phyloP scores from a whole-genome alignment of 92 coral and sea anemone genomes.

The Parazoanthus darwini region DNA sequence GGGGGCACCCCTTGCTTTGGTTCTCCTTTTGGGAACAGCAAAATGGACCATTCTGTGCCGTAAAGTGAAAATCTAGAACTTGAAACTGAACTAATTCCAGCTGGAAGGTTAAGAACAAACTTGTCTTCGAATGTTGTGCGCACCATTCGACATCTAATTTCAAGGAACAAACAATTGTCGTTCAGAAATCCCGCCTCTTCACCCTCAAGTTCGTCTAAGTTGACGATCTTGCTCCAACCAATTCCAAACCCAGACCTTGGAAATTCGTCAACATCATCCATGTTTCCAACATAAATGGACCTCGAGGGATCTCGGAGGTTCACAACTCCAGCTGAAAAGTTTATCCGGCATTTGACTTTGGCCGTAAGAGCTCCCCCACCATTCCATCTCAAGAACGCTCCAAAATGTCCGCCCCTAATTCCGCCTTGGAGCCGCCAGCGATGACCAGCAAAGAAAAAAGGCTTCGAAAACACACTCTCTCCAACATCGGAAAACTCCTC shows the following conservation, averaged over 20 bases:
- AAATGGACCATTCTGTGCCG: constrained; percentile 87
- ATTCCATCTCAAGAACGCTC: constrained; percentile 86
- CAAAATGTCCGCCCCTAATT: constrained; percentile 81
- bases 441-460: constrained; percentile 83
- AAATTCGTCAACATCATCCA: constrained; percentile 85
- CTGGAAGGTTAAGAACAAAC: constrained; percentile 68
- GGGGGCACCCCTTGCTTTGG: constrained; percentile 64
- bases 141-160: constrained; percentile 74
- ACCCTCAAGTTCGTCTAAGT: constrained; percentile 67
- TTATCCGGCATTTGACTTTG: constrained; percentile 80
- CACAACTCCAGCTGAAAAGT: constrained; percentile 61
- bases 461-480: constrained; percentile 78
- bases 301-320: constrained; percentile 70
- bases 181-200: constrained; percentile 75
- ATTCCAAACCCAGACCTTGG: constrained; percentile 82
- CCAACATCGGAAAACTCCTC: constrained; percentile 82
- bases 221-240: constrained; percentile 91
- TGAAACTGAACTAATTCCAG: constrained; percentile 73
- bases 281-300: constrained; percentile 76
- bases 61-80: constrained; percentile 87
- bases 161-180: constrained; percentile 72
- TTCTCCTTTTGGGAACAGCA: constrained; percentile 88
- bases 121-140: constrained; percentile 86
- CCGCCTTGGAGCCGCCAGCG: constrained; percentile 97
- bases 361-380: constrained; percentile 81